Conservation (phyloP, 2,888 invertebrate species). For the Thalpophila matura region DNA sequence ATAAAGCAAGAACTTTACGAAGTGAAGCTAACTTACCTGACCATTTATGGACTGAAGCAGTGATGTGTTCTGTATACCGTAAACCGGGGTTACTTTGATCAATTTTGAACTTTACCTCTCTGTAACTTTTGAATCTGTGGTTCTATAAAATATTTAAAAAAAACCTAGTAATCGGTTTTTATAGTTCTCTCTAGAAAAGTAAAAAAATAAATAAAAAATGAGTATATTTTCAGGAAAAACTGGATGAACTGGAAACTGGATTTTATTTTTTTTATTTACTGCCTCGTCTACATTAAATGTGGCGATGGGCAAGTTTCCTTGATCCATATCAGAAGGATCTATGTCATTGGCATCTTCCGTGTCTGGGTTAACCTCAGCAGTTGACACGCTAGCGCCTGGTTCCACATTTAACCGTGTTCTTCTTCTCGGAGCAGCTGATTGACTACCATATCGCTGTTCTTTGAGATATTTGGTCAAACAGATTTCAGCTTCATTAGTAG, state of each 20-base stretch:
- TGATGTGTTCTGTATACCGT: too few species aligned
- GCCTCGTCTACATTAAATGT: not conserved
- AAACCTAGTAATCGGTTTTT: too few species aligned
- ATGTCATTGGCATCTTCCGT: not conserved
- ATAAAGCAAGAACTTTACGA: too few species aligned
- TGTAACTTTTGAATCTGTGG: too few species aligned
- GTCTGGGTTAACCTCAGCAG: slow-evolving; percentile 5
- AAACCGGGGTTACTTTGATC: too few species aligned
- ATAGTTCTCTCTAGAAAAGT: too few species aligned
- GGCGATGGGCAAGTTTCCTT: not conserved
- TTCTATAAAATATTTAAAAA: too few species aligned
- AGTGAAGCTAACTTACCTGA: too few species aligned
- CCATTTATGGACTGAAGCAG: too few species aligned
- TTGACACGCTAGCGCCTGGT: slow-evolving; percentile 35
- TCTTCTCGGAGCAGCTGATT: not conserved
- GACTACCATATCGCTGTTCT: slow-evolving; percentile 14
- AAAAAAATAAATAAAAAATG: too few species aligned
- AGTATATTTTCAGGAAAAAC: too few species aligned
- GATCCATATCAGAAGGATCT: not conserved
- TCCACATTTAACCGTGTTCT: slow-evolving; percentile 28
- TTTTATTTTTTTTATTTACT: not conserved
- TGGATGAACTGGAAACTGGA: not conserved
- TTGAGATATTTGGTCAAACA: slow-evolving; percentile 17
- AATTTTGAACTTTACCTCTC: too few species aligned
- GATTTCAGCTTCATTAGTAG: slow-evolving; percentile 12